Evolutionary conservation across 1,140 invertebrate genomes (phyloP).

Genomic region (Leptopilina boulardi): DNA sequence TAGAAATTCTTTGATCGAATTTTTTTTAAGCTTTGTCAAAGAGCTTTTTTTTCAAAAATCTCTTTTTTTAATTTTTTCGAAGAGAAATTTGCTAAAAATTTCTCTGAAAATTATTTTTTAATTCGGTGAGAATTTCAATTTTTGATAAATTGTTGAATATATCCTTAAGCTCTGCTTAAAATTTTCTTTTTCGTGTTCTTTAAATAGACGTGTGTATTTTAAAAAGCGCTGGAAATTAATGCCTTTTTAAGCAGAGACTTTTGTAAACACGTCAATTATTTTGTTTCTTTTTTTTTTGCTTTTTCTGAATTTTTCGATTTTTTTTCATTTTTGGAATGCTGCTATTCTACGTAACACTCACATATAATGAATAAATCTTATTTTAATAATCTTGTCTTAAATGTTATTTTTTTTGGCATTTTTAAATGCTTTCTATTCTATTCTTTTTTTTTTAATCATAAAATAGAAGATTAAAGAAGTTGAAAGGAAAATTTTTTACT

Average conservation of each 20-base stretch:
- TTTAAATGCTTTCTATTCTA: slow-evolving; percentile 22
- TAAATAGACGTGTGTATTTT: background rate
- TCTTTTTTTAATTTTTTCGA: too few relatives aligned
- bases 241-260: background rate
- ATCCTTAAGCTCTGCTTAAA: background rate
- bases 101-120: too few relatives aligned
- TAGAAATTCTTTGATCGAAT: too few relatives aligned
- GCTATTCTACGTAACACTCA: slow-evolving; percentile 26
- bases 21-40: too few relatives aligned
- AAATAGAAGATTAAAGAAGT: background rate
- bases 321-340: slow-evolving; percentile 26
- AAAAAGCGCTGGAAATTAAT: background rate
- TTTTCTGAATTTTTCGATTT: slow-evolving; percentile 3
- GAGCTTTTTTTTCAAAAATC: too few relatives aligned
- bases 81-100: too few relatives aligned
- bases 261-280: background rate
- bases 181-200: background rate
- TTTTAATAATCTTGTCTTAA: background rate
- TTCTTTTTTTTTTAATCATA: background rate
- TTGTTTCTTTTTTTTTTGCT: background rate
- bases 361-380: background rate
- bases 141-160: too few relatives aligned
- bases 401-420: background rate
- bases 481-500: background rate
- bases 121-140: too few relatives aligned